These are phyloP conservation scores for Australoheros scitulus DNA, from an alignment of 2,113 vertebrate genomes.

Conservation along the genomic window DNA sequence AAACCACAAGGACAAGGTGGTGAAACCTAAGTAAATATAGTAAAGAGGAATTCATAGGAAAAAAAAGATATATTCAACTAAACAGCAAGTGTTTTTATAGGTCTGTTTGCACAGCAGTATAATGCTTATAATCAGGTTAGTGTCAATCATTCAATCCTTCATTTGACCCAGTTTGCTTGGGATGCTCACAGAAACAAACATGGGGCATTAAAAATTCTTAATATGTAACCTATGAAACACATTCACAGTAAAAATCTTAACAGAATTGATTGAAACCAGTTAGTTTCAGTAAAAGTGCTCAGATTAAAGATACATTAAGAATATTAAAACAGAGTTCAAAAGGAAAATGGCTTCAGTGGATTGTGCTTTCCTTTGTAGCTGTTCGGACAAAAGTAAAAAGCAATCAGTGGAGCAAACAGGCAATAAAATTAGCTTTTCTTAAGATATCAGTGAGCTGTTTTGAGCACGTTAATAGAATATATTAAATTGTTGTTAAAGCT, in stretches of 20 bases:
- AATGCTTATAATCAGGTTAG: background rate
- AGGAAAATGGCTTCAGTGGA: background rate
- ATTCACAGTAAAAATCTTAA: background rate
- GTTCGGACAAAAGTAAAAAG: background rate
- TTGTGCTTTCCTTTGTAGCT: background rate
- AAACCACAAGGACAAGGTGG: background rate
- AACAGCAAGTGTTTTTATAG: background rate
- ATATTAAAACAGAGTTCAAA: background rate
- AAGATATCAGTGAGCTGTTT: background rate
- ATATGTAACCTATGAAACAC: background rate
- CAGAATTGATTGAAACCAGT: background rate
- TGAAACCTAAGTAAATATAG: slow-evolving; percentile 5
- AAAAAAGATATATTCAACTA: background rate
- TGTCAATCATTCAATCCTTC: background rate
- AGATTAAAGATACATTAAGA: background rate
- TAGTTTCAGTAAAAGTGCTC: background rate
- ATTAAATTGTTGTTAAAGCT: background rate
- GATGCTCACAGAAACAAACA: background rate
- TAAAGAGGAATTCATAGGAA: background rate
- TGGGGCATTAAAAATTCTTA: background rate
- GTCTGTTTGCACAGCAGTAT: background rate
- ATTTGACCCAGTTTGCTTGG: background rate
- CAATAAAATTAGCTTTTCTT: background rate
- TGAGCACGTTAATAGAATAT: background rate
- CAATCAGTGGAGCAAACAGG: background rate